phyloP scores from a whole-genome alignment of 2,797 vertebrate genomes.

The Loris lydekkerianus region DNA sequence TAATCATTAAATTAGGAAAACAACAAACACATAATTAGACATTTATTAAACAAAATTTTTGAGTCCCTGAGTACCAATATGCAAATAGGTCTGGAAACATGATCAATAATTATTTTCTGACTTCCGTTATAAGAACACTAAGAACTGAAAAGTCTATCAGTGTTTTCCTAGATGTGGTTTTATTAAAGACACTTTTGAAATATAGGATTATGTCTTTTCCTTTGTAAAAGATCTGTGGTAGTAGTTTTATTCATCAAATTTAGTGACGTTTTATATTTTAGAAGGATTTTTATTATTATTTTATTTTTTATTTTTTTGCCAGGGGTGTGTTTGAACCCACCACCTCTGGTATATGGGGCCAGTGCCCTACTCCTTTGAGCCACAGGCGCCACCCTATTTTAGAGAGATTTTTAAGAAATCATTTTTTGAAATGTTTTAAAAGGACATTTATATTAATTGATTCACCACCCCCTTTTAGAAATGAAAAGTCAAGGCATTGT shows the following conservation, averaged over 20 bases:
- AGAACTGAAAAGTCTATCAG: not conserved
- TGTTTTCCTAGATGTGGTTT: not conserved
- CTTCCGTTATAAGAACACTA: not conserved
- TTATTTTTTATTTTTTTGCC: too few relatives aligned
- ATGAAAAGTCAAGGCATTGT: not conserved
- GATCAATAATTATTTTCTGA: not conserved
- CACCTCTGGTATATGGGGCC: too few relatives aligned
- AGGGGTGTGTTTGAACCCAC: too few relatives aligned
- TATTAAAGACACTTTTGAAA: not conserved
- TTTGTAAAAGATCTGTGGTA: not conserved
- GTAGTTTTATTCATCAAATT: not conserved
- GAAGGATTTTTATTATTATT: not conserved
- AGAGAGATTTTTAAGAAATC: not conserved
- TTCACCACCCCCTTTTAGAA: not conserved
- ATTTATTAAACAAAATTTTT: conserved; percentile 40
- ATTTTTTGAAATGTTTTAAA: not conserved
- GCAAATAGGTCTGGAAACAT: not conserved
- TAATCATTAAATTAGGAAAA: conserved; percentile 24
- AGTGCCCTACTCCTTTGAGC: too few relatives aligned
- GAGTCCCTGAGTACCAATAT: not conserved
- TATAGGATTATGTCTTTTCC: not conserved
- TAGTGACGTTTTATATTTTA: not conserved
- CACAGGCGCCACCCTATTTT: not conserved
- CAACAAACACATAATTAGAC: not conserved
- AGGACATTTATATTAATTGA: not conserved